These are phyloP conservation scores for Parauchenoglanis punctatus DNA, from an alignment of 2,797 vertebrate species.

Conservation along the genomic window DNA sequence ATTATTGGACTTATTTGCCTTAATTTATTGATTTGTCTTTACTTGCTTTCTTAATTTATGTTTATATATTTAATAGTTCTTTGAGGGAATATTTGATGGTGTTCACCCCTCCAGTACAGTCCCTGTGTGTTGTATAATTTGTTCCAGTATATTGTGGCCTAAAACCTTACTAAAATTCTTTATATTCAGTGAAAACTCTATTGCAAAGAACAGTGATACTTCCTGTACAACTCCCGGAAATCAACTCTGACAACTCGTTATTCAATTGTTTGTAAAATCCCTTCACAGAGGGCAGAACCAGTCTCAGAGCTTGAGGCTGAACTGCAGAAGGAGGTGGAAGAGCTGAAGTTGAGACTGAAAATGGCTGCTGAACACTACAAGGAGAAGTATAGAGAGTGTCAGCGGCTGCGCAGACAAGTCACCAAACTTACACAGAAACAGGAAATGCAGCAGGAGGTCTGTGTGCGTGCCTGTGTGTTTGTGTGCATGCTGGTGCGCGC, in stretches of 20 bases:
- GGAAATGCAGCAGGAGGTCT: constrained; percentile 47
- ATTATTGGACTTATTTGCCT: no score
- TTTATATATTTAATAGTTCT: background rate
- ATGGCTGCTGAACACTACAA: constrained; percentile 99
- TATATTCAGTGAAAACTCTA: background rate
- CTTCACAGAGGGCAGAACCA: constrained; percentile 50
- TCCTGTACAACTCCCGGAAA: background rate
- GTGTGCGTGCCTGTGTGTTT: background rate
- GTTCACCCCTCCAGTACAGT: background rate
- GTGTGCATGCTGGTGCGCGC: background rate
- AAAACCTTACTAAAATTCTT: background rate
- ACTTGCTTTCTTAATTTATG: no score
- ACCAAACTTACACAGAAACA: constrained; percentile 86
- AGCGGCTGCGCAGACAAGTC: constrained; percentile 93
- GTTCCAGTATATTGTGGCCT: background rate
- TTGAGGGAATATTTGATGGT: background rate
- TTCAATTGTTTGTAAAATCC: no score
- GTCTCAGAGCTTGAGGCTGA: constrained; percentile 84
- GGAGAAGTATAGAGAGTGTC: constrained; percentile 97
- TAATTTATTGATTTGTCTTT: background rate
- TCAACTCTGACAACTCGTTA: background rate
- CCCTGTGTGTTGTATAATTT: background rate
- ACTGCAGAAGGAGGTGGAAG: constrained; percentile 94
- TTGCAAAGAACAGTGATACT: background rate
- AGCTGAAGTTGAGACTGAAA: constrained; percentile 93